These are phyloP conservation scores for Heterohyrax brucei DNA, from an alignment of 2,797 vertebrate genomes.

Conservation along the genomic window DNA sequence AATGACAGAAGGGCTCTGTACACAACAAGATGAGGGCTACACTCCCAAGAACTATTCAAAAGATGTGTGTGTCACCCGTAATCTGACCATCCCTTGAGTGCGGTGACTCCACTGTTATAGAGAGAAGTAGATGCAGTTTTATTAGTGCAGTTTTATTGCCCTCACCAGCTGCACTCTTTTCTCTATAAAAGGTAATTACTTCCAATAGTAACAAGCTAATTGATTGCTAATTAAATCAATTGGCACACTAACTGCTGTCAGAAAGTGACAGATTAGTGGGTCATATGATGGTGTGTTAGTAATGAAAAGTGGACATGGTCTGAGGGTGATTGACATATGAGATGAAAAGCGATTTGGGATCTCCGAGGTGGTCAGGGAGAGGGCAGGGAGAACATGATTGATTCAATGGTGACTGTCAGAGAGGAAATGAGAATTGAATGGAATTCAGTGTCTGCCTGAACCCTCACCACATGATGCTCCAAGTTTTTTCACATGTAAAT, in stretches of 20 bases:
- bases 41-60: slow-evolving; percentile 91
- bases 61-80: slow-evolving; percentile 94
- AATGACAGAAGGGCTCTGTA: slow-evolving; percentile 93
- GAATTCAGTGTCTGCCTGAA: slow-evolving; percentile 93
- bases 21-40: slow-evolving; percentile 93
- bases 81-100: slow-evolving; percentile 94
- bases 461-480: slow-evolving; percentile 94
- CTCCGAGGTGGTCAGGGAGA: slow-evolving; percentile 92
- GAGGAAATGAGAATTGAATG: slow-evolving; percentile 96
- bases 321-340: slow-evolving; percentile 93
- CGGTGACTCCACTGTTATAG: slow-evolving; percentile 89
- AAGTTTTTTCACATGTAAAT: slow-evolving; percentile 98
- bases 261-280: slow-evolving; percentile 96
- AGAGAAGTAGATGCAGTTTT: slow-evolving; percentile 94
- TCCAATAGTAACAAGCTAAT: slow-evolving; percentile 99
- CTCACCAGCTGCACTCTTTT: slow-evolving; percentile 97
- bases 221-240: slow-evolving; percentile 99
- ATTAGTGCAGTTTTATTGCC: slow-evolving; percentile 97
- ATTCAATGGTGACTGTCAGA: slow-evolving; percentile 94
- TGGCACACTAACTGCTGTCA: slow-evolving; percentile 96
- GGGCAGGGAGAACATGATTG: slow-evolving; percentile 94
- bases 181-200: slow-evolving; percentile 99
- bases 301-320: slow-evolving; percentile 94
- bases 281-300: slow-evolving; percentile 92
- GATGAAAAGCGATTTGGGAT: slow-evolving; percentile 93